These are phyloP conservation scores for Todiramphus saurophagus DNA, from an alignment of 2,113 vertebrate genomes.

Conservation along the genomic window DNA sequence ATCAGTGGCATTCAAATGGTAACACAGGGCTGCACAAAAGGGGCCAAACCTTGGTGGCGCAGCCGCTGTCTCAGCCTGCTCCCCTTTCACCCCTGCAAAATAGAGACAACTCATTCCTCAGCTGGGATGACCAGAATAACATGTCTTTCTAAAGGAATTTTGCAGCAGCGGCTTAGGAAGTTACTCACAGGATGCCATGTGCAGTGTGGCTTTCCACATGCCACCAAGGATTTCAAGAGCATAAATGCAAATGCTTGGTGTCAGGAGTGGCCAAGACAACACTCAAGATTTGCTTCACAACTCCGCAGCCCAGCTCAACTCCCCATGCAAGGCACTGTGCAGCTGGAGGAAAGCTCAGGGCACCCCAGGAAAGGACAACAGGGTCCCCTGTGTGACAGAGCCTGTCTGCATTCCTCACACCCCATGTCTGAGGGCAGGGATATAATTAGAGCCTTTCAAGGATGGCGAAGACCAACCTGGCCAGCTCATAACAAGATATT, in stretches of 20 bases:
- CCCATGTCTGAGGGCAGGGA: background rate
- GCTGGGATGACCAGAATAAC: background rate
- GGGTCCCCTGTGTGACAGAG: background rate
- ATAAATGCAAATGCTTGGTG: rapidly evolving
- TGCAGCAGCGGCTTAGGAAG: background rate
- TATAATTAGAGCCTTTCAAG: slow-evolving; percentile 28
- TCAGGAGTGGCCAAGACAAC: background rate
- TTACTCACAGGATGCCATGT: background rate
- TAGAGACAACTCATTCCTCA: background rate
- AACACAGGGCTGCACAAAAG: background rate
- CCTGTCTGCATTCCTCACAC: background rate
- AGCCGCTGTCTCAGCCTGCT: background rate
- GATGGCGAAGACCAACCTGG: background rate
- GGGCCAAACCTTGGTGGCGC: background rate
- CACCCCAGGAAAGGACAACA: background rate
- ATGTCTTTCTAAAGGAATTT: background rate
- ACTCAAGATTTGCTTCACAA: background rate
- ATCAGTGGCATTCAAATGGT: background rate
- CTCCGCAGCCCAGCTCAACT: background rate
- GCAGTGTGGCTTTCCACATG: background rate
- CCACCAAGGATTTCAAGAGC: background rate
- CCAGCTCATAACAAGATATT: background rate
- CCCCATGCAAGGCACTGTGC: rapidly evolving
- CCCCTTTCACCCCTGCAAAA: background rate
- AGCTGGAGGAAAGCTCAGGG: background rate